A percentile compares a stretch with the other conserved stretches of the same genome.
These are phyloP conservation scores for Patella depressa DNA, from an alignment of 2,888 invertebrate species.

Conservation along the genomic window DNA sequence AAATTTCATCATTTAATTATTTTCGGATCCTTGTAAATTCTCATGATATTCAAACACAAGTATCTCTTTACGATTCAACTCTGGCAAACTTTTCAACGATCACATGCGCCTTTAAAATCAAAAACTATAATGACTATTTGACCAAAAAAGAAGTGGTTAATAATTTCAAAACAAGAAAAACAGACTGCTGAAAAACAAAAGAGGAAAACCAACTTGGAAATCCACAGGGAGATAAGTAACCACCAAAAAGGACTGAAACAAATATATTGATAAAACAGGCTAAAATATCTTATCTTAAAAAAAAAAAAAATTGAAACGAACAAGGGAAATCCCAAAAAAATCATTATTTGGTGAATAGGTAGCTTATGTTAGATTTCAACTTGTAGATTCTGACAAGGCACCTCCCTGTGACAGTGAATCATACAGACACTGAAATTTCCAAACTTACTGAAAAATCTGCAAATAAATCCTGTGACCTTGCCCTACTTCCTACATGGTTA, in stretches of 20 bases:
- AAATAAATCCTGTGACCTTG: not conserved
- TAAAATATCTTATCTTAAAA: not conserved
- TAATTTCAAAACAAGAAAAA: not conserved
- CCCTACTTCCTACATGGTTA: conserved; percentile 2
- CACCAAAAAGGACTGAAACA: not conserved
- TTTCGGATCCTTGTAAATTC: not conserved
- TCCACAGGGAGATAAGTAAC: not conserved
- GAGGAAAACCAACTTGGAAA: conserved; percentile 1
- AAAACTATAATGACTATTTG: not conserved
- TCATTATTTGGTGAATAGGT: not conserved
- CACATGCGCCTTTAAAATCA: not conserved
- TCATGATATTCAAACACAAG: not conserved
- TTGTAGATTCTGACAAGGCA: no score
- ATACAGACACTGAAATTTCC: no score
- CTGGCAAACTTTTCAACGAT: not conserved
- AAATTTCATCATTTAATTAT: not conserved
- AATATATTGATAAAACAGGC: not conserved
- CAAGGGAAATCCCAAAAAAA: not conserved
- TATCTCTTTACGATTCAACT: not conserved
- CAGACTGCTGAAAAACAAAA: not conserved
- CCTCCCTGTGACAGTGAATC: no score
- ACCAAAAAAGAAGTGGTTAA: not conserved
- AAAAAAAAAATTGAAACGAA: not conserved
- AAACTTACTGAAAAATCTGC: not conserved
- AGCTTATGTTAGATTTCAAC: no score